Evolutionary conservation across 2,113 vertebrate genomes (phyloP), one percentile per base, ranked within the genome.

Genomic region (Danionella cerebrum): DNA sequence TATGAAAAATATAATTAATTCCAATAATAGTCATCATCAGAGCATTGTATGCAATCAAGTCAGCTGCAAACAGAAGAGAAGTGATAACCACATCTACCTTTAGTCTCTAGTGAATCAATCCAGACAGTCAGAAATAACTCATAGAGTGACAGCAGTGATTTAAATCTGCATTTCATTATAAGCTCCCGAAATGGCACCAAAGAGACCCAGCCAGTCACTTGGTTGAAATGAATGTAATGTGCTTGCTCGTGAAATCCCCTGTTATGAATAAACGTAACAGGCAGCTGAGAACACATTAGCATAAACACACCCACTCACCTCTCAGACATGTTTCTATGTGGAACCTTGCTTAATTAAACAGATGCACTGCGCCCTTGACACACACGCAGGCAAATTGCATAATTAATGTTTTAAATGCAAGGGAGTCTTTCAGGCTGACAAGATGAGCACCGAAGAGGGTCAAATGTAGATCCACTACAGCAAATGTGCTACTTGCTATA

Each of bases 261-360:
- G 12, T 48, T 64, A 64, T 64, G 36, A 48, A 64, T 29, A 48
- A 22, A 14, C 19, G 13, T 50, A 48, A 48, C 44, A 19, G 48
- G 44, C 60, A 35, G 18, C 29, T 31, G 29, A 48, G 42, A 63
- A 42, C 14, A 47, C 47, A 50, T 64, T 64, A 64, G 42, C 60
- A 64, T 64, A 64, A 48, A 36, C 60, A 16, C 19, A 2, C 44
- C 60, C 8, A 64, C 44, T 22, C 25, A 18, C 29, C 21, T 11
- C 16, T 63, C 27, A 11, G 33, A 29, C 39, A 48, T 64, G 6
- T 48, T 44, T 64, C 29, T 18, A 24, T 9, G 44, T 48, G 59
- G 29, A 64, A 48, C 29, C 16, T 64, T 48, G 44, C 29, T 36
- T 48, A 64, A 64, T 64, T 64, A 64, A 64, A 64, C 60, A 50